Conservation (phyloP, 2,888 invertebrate species). For the Cheilosia urbana region DNA sequence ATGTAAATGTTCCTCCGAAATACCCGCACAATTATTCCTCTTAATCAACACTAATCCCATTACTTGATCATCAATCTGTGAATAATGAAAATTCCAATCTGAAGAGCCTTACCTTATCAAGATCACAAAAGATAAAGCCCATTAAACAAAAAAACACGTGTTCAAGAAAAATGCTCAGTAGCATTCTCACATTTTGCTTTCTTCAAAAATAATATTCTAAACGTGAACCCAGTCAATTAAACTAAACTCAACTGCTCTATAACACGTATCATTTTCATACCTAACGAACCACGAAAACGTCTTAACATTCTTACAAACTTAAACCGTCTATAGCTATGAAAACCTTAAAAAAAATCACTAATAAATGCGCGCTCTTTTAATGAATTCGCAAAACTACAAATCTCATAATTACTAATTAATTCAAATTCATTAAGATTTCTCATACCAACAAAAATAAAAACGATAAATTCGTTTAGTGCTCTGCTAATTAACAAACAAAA, state of each 20-base stretch:
- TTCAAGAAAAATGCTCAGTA: conserved; percentile 57
- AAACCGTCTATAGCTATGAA: not conserved
- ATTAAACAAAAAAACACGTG: conserved; percentile 51
- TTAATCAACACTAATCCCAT: not conserved
- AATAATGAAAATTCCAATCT: conserved; percentile 23
- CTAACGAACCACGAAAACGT: conserved; percentile 13
- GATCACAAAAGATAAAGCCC: conserved; percentile 1
- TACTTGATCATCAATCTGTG: not conserved
- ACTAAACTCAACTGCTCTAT: conserved; percentile 14
- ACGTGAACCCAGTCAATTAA: conserved; percentile 30
- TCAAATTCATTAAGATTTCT: conserved; percentile 23
- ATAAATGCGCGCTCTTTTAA: conserved; percentile 14
- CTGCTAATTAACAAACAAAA: conserved; percentile 16
- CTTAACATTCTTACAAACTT: not conserved
- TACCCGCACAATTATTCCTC: not conserved
- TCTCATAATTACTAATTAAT: conserved; percentile 49
- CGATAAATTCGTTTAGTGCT: not conserved
- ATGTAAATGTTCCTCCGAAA: not conserved
- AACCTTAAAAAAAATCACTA: not conserved
- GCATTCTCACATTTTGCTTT: conserved; percentile 21
- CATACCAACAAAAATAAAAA: not conserved
- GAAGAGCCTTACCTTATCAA: conserved; percentile 13
- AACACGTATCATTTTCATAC: conserved; percentile 49
- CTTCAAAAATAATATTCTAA: conserved; percentile 19
- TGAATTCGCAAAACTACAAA: conserved; percentile 57